Evolutionary conservation across 1,140 invertebrate species (phyloP).

Genomic region (Solenopsis invicta): DNA sequence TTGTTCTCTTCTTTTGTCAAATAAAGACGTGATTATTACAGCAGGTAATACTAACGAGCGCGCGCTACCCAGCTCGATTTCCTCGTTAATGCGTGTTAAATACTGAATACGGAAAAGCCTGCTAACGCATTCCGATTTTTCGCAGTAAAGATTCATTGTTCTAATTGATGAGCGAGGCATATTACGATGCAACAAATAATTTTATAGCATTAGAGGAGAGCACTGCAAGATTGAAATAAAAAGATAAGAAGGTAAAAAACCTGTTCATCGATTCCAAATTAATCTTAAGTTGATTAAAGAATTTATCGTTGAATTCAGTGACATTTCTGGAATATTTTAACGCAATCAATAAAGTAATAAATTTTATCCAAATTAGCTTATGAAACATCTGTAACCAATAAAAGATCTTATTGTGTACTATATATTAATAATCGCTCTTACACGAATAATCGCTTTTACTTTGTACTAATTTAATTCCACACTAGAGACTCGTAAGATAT

Average conservation of each 20-base stretch:
- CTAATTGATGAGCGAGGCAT: constrained; percentile 34
- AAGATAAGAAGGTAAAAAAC: neutral
- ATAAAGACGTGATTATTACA: constrained; percentile 57
- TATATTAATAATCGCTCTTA: neutral
- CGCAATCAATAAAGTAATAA: neutral
- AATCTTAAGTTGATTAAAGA: neutral
- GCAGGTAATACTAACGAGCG: constrained; percentile 44
- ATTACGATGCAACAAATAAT: constrained; percentile 24
- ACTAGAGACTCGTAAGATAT: neutral
- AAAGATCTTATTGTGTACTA: neutral
- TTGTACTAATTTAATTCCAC: neutral
- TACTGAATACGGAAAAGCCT: constrained; percentile 26
- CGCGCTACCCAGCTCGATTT: constrained; percentile 50
- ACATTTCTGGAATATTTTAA: neutral
- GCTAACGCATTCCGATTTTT: constrained; percentile 30
- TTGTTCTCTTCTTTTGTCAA: constrained; percentile 29
- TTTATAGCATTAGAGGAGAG: neutral
- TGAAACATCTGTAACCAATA: neutral
- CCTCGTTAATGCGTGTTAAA: constrained; percentile 56
- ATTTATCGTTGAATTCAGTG: neutral
- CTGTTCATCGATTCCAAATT: neutral
- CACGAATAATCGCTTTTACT: neutral
- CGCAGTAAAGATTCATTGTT: constrained; percentile 8
- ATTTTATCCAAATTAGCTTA: neutral
- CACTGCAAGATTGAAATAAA: neutral